Conservation (phyloP, 2,797 vertebrate species). For the Dermochelys coriacea region DNA sequence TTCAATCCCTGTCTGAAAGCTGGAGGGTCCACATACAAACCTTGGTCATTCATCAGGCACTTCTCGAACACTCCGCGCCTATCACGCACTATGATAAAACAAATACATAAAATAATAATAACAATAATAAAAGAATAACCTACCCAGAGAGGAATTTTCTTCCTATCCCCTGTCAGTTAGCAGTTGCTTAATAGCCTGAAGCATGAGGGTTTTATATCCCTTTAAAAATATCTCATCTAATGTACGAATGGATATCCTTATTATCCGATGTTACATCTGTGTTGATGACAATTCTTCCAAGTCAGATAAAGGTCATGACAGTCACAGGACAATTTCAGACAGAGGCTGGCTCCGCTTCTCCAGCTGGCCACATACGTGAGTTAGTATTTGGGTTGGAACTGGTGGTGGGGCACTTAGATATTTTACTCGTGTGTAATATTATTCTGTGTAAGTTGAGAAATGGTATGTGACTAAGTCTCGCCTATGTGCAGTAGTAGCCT, state of each 20-base stretch:
- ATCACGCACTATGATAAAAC: too few species aligned
- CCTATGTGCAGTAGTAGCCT: too few species aligned
- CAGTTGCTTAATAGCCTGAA: background rate
- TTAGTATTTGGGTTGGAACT: too few species aligned
- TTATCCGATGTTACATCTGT: too few species aligned
- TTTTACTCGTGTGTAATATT: too few species aligned
- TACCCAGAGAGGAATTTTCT: background rate
- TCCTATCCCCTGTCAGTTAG: background rate
- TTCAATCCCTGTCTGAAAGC: conserved; percentile 40
- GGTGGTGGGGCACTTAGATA: too few species aligned
- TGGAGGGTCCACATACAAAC: background rate
- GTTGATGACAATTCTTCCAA: background rate
- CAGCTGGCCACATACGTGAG: too few species aligned
- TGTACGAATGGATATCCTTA: background rate
- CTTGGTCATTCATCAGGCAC: background rate
- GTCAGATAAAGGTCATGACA: background rate
- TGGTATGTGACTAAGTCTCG: too few species aligned
- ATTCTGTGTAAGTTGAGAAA: too few species aligned
- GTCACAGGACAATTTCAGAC: too few species aligned
- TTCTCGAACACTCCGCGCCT: background rate
- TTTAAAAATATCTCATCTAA: background rate
- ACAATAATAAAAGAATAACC: background rate
- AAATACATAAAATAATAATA: too few species aligned
- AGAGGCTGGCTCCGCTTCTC: too few species aligned
- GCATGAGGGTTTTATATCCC: background rate